Evolutionary conservation across 2,797 vertebrate species (phyloP).

Genomic region (Lophius americanus): DNA sequence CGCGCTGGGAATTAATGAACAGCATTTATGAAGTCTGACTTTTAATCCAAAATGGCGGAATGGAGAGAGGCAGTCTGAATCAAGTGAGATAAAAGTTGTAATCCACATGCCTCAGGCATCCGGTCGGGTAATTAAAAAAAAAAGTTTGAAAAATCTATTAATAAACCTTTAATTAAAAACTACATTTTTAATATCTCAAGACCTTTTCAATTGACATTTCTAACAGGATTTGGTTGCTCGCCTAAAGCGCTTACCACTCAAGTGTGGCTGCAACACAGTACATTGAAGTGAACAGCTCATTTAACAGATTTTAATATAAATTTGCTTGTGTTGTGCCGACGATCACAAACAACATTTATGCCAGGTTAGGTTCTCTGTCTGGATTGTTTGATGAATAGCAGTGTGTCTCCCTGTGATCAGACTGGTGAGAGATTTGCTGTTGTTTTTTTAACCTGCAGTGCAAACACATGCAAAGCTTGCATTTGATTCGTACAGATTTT

Average conservation of each 20-base stretch:
- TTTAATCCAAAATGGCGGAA: conserved; percentile 81
- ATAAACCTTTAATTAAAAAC: conserved; percentile 87
- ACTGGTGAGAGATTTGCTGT: neutral
- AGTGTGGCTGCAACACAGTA: conserved; percentile 64
- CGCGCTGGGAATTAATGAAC: conserved; percentile 77
- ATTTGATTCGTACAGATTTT: neutral
- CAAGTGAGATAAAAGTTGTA: conserved; percentile 81
- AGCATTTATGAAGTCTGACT: conserved; percentile 79
- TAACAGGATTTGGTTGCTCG: conserved; percentile 80
- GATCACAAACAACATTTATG: conserved; percentile 46
- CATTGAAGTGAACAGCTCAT: conserved; percentile 67
- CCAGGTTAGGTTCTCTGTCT: neutral
- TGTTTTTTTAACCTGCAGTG: neutral
- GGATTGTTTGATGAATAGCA: neutral
- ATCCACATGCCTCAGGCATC: conserved; percentile 81
- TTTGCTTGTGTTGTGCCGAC: conserved; percentile 29
- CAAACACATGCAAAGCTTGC: neutral
- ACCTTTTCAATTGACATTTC: conserved; percentile 84
- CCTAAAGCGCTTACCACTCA: conserved; percentile 75
- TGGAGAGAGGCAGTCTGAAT: conserved; percentile 74
- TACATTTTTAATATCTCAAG: conserved; percentile 85
- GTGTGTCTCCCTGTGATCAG: neutral
- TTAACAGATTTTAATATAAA: conserved; percentile 57
- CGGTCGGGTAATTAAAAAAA: conserved; percentile 81
- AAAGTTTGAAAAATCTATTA: conserved; percentile 86